Evolutionary conservation across 2,888 invertebrate genomes (phyloP).

Genomic region (Philonicus albiceps): DNA sequence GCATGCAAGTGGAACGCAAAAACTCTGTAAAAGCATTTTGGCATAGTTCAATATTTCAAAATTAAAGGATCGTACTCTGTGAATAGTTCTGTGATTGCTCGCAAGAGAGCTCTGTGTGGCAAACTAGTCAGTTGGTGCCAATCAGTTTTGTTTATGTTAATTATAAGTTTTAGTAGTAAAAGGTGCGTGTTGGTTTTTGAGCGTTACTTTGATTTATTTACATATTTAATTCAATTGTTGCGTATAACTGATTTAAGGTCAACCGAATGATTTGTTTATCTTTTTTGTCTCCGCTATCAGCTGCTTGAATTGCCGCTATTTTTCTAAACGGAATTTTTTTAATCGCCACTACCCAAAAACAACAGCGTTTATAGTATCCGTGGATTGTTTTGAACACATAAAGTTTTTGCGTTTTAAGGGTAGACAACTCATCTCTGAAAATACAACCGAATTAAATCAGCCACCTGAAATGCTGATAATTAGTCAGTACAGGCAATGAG

Average conservation of each 20-base stretch:
- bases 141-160: background rate
- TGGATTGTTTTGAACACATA: background rate
- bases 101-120: background rate
- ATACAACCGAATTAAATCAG: background rate
- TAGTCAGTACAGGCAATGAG: background rate
- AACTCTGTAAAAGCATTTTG: background rate
- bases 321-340: background rate
- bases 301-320: background rate
- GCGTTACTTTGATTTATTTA: background rate
- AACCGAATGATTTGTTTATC: background rate
- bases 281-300: background rate
- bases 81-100: slow-evolving; percentile 28
- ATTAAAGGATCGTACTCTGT: background rate
- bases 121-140: slow-evolving; percentile 29
- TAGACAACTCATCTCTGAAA: background rate
- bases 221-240: background rate
- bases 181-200: background rate
- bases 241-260: background rate
- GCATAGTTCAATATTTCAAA: background rate
- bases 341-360: background rate
- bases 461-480: background rate
- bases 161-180: background rate
- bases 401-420: slow-evolving; percentile 2
- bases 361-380: background rate
- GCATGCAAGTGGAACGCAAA: background rate